Evolutionary conservation across 2,888 invertebrate species (phyloP).

Genomic region (Hydraecia micacea): DNA sequence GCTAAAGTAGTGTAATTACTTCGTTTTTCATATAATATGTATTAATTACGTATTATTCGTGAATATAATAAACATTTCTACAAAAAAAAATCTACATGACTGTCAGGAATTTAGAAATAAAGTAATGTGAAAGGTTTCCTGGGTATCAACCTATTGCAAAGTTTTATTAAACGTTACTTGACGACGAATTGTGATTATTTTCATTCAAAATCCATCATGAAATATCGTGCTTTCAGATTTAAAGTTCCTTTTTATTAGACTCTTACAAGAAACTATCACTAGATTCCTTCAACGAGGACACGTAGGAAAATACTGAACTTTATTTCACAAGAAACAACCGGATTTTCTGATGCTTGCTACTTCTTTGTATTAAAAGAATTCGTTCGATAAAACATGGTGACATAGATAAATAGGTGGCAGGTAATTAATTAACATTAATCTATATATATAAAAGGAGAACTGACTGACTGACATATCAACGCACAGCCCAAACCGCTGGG

Average conservation of each 20-base stretch:
- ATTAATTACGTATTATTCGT: not conserved
- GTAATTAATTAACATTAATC: conserved; percentile 46
- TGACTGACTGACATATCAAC: no score
- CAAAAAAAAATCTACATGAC: no score
- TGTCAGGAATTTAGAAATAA: not conserved
- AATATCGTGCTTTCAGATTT: not conserved
- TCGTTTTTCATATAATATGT: not conserved
- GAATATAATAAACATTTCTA: not conserved
- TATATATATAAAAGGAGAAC: no score
- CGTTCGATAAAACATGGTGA: not conserved
- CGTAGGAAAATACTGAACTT: not conserved
- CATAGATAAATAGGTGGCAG: conserved; percentile 38
- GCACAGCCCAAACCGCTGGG: no score
- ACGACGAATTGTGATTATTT: not conserved
- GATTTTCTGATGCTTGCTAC: not conserved
- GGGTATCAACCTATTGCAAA: not conserved
- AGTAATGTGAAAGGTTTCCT: not conserved
- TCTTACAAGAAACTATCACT: not conserved
- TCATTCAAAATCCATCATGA: no score
- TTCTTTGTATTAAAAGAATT: not conserved
- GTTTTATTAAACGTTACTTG: not conserved
- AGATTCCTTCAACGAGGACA: not conserved
- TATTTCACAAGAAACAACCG: no score
- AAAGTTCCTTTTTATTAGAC: not conserved
- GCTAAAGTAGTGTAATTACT: not conserved